A percentile compares a stretch with the other conserved stretches of the same genome.
Conservation (phyloP, 2,888 invertebrate species). For the Gerris lacustris region DNA sequence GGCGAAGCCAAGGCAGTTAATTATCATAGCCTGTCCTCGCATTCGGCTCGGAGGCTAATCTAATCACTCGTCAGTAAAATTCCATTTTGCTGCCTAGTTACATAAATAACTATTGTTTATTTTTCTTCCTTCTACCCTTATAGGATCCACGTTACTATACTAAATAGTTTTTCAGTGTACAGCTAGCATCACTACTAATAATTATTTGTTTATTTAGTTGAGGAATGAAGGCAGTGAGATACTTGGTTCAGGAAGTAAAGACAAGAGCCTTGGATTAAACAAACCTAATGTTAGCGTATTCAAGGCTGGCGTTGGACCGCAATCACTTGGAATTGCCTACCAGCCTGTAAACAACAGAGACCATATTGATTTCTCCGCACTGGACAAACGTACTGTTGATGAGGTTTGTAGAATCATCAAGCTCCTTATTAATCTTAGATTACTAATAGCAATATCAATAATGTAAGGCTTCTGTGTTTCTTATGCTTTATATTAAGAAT, state of each 20-base stretch:
- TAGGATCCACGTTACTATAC: too few species aligned
- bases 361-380: background rate
- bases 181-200: too few species aligned
- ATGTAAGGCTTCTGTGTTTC: background rate
- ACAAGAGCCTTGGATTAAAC: slow-evolving; percentile 15
- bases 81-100: too few species aligned
- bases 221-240: background rate
- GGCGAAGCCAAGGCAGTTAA: too few species aligned
- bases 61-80: too few species aligned
- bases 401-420: background rate
- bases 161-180: too few species aligned
- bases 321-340: slow-evolving; percentile 67
- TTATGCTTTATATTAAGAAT: too few species aligned
- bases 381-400: background rate
- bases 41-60: too few species aligned
- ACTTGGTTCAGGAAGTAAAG: slow-evolving; percentile 7
- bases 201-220: background rate
- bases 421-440: background rate
- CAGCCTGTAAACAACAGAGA: slow-evolving; percentile 48
- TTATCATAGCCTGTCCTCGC: too few species aligned
- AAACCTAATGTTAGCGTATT: slow-evolving; percentile 41
- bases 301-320: slow-evolving; percentile 54
- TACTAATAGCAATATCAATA: too few species aligned
- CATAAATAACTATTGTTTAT: too few species aligned
- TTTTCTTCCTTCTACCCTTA: too few species aligned